A percentile compares a stretch with the other conserved stretches of the same genome.
Evolutionary conservation across 1,140 invertebrate species (phyloP).

Genomic region (Apolygus lucorum): DNA sequence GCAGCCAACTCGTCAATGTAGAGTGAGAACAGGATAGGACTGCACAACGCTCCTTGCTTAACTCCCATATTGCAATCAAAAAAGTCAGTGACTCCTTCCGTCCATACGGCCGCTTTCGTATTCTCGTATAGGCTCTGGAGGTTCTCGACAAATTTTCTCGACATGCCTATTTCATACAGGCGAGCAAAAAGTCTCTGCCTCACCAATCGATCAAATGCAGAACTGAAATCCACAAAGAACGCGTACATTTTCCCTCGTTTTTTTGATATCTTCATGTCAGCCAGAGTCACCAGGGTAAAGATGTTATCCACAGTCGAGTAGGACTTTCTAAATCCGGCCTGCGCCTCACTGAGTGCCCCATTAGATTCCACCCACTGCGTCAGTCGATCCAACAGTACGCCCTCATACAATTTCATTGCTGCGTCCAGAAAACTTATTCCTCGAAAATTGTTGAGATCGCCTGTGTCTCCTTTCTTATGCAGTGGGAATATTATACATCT

Average conservation of each 20-base stretch:
- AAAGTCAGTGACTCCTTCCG: conserved; percentile 4
- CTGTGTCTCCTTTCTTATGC: conserved; percentile 29
- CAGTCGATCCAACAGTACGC: conserved; percentile 31
- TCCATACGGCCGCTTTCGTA: conserved; percentile 17
- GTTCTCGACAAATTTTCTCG: conserved; percentile 14
- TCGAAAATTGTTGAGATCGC: conserved; percentile 33
- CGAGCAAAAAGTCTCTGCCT: conserved; percentile 17
- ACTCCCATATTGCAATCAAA: conserved; percentile 28
- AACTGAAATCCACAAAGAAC: conserved; percentile 18
- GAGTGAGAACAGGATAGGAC: conserved; percentile 29
- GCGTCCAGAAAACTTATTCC: conserved; percentile 33
- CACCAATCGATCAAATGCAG: conserved; percentile 16
- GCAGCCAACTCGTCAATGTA: conserved; percentile 29
- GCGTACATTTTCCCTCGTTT: conserved; percentile 14
- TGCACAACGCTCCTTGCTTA: conserved; percentile 29
- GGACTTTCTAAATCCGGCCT: conserved; percentile 33
- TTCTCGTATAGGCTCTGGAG: conserved; percentile 17
- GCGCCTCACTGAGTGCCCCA: conserved; percentile 31
- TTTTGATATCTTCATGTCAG: neutral
- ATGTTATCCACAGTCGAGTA: conserved; percentile 32
- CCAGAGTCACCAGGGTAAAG: conserved; percentile 25
- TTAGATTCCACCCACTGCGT: conserved; percentile 27
- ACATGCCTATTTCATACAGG: neutral
- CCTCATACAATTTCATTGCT: conserved; percentile 32
- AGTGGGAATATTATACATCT: conserved; percentile 19